Evolutionary conservation across 2,888 invertebrate species (phyloP), one percentile per base, ranked within the genome.

Genomic region (Chrysomela aeneicollis): DNA sequence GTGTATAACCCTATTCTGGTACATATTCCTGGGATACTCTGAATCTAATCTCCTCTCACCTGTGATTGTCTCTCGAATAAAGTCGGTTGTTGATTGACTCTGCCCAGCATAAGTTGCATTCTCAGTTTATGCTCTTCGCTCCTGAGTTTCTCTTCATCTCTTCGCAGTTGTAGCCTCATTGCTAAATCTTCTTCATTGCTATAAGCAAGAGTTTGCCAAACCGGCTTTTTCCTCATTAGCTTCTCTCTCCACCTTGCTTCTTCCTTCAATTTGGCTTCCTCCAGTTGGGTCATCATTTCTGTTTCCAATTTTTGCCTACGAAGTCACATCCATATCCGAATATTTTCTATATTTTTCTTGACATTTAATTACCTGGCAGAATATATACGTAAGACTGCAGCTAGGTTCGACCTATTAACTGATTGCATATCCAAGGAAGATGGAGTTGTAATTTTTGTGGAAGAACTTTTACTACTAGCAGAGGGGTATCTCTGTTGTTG

Each of bases 81-180:
- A 73, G 90, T 87, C 0, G 91, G 91, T 72, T 90, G 90, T 71
- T 86, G 86, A 61, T 88, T 88, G 0, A 91, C 91, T 70, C 91
- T 84, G 19, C 88, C 88, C 68, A 89, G 83, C 90, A 91, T 91
- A 70, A 88, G 79, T 76, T 90, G 89, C 91, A 91, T 91, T 74
- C 90, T 87, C 66, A 89, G 85, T 1, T 87, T 85, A 74, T 90
- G 89, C 76, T 89, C 89, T 75, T 90, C 90, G 17, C 86, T 86
- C 66, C 89, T 84, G 78, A 90, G 85, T 72, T 87, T 84, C 64
- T 90, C 91, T 78, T 91, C 91, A 57, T 90, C 90, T 22, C 88
- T 86, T 9, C 90, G 84, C 46, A 89, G 85, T 74, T 89, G 88
- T 9, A 89, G 83, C 47, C 90, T 84, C 83, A 90, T 87, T 15